A percentile compares a stretch with the other conserved stretches of the same genome.
phyloP scores from a whole-genome alignment of 2,113 vertebrate genomes.

The Notiomystis cincta region DNA sequence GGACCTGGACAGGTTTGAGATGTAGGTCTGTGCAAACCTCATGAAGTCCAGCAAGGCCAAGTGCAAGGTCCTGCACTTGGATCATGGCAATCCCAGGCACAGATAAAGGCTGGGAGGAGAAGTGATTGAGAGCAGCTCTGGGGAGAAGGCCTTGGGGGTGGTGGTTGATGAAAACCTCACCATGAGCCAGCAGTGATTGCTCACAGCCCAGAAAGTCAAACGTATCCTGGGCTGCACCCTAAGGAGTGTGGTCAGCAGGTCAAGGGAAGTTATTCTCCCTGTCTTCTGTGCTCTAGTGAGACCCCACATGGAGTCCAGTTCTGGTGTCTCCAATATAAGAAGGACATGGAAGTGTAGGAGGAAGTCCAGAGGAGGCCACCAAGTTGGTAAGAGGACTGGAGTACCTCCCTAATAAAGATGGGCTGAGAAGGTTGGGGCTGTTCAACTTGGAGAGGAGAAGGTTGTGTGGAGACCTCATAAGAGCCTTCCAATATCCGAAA shows the following conservation, averaged over 20 bases:
- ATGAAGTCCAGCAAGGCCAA: background rate
- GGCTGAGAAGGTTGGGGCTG: background rate
- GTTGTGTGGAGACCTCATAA: background rate
- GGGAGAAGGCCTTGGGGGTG: background rate
- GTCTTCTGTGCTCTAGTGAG: no score
- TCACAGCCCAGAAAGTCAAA: background rate
- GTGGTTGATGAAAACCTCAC: background rate
- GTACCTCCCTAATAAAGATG: background rate
- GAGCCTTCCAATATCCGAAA: background rate
- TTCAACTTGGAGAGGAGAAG: background rate
- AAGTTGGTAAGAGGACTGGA: background rate
- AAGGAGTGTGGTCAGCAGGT: background rate
- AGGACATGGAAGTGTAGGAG: background rate
- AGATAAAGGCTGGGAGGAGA: background rate
- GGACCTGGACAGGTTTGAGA: background rate
- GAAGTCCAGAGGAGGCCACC: background rate
- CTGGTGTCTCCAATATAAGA: background rate
- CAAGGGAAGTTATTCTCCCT: rapidly evolving
- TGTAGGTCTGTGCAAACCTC: background rate
- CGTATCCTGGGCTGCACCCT: no score
- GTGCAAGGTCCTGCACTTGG: background rate
- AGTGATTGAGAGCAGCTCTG: background rate
- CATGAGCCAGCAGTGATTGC: background rate
- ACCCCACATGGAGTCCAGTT: background rate
- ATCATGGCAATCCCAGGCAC: background rate